Conservation (phyloP, 2,888 invertebrate species). For the Steinernema scapterisci region DNA sequence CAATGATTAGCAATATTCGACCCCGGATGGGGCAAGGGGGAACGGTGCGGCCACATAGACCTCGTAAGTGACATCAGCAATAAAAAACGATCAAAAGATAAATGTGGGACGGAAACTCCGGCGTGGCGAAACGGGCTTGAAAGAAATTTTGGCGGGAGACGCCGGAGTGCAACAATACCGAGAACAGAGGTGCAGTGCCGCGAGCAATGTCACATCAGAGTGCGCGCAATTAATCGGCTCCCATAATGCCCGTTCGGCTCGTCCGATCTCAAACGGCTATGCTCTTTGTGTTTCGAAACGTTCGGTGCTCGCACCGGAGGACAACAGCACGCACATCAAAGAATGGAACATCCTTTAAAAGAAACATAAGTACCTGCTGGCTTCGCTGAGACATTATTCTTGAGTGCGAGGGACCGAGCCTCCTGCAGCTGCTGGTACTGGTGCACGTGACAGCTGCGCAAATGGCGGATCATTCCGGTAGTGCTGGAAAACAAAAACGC, state of each 20-base stretch:
- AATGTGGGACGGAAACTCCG: constrained; percentile 29
- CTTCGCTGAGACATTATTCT: constrained; percentile 5
- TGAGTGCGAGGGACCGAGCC: constrained; percentile 41
- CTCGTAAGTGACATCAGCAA: constrained; percentile 1
- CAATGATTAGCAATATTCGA: neutral
- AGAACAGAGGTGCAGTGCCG: constrained; percentile 8
- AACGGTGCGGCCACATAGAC: neutral
- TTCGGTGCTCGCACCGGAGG: neutral
- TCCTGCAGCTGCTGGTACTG: constrained; percentile 57
- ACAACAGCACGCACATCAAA: constrained; percentile 14
- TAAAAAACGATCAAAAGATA: constrained; percentile 15
- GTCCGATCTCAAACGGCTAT: constrained; percentile 24
- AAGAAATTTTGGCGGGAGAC: constrained; percentile 12
- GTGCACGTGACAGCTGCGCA: constrained; percentile 62
- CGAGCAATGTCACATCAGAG: constrained; percentile 32
- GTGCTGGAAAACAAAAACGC: constrained; percentile 55
- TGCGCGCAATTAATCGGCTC: constrained; percentile 33
- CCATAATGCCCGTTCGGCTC: constrained; percentile 27
- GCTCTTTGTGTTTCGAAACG: neutral
- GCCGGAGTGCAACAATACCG: constrained; percentile 24
- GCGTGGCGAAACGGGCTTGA: neutral
- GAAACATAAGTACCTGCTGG: constrained; percentile 28
- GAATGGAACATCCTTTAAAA: constrained; percentile 25
- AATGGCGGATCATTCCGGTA: constrained; percentile 66
- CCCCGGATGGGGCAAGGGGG: neutral